Base-by-base conservation (phyloP, 2,888 invertebrate genomes). In the Scelioninae gen. 2 region DNA sequence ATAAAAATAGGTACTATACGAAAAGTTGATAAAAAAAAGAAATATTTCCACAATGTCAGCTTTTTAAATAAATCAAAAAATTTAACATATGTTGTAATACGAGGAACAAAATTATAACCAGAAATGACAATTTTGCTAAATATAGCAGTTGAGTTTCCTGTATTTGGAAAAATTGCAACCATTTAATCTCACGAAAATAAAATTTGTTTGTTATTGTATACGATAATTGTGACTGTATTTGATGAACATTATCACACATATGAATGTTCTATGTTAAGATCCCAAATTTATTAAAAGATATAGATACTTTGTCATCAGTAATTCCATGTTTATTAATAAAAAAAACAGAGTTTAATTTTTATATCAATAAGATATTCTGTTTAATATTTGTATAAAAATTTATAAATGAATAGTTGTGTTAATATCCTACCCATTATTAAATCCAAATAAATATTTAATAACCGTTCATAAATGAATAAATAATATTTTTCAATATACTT, bases 81-180 rank as follows among this genome's bases (percentile, higher is more conserved):
- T n/a, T n/a, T n/a, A n/a, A n/a, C n/a, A n/a, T n/a, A n/a, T n/a
- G n/a, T n/a, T n/a, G n/a, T n/a, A n/a, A n/a, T n/a, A n/a, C n/a
- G n/a, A n/a, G n/a, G n/a, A n/a, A n/a, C n/a, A n/a, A n/a, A n/a
- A n/a, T n/a, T n/a, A n/a, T n/a, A n/a, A n/a, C n/a, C 19, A 1
- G 63, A 25, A 41, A 50, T 18, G 18, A 41, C 39, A 15, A 48
- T 61, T 50, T 22, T 61, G 19, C 7, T 48, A n/a, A 50, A 61
- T 13, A 61, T 50, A 25, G 50, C 61, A 9, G 48, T 39, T 46
- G 61, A 61, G 15, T 61, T 61, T 28, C 48, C 61, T 16, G 9
- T 48, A 9, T 61, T 61, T 48, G 50, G 48, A 37, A 18, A 37
- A 61, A 61, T 61, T 48, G 13, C 11, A 3, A 39, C 37, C 13